A percentile compares a stretch with the other conserved stretches of the same genome.
These are phyloP conservation scores for Dendropsophus ebraccatus DNA, from an alignment of 2,113 vertebrate species.

Conservation along the genomic window DNA sequence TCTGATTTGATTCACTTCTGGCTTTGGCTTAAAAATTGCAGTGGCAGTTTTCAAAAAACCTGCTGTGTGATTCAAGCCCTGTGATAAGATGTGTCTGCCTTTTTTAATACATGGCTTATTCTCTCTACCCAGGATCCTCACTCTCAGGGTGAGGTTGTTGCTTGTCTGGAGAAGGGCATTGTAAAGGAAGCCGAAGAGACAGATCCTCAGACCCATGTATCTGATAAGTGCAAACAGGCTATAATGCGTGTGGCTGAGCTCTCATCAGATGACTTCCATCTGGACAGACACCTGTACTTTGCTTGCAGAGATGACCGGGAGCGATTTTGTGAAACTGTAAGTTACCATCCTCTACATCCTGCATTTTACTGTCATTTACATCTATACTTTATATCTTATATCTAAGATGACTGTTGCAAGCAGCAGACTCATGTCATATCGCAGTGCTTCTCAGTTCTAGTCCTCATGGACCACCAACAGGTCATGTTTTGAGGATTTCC, in stretches of 20 bases:
- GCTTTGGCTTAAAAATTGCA: no score
- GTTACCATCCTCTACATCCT: no score
- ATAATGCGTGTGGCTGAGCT: slow-evolving; percentile 96
- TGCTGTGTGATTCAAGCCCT: no score
- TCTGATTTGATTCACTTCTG: no score
- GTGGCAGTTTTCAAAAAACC: no score
- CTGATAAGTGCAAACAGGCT: slow-evolving; percentile 89
- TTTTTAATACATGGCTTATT: neutral
- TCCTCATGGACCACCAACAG: no score
- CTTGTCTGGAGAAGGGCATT: slow-evolving; percentile 92
- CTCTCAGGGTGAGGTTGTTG: slow-evolving; percentile 95
- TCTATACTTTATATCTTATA: neutral
- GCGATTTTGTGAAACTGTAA: slow-evolving; percentile 93
- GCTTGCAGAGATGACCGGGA: slow-evolving; percentile 93
- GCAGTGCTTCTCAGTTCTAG: no score
- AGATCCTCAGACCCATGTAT: slow-evolving; percentile 74
- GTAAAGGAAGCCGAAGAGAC: slow-evolving; percentile 87
- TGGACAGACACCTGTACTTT: slow-evolving; percentile 94
- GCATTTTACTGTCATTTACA: no score
- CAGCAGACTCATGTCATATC: no score
- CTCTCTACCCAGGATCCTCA: slow-evolving; percentile 82
- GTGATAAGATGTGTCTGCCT: neutral
- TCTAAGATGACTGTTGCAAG: neutral
- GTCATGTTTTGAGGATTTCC: no score
- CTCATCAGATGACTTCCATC: slow-evolving; percentile 93